Percentiles rank a stretch among this genome's conserved stretches.
Conservation (phyloP, 2,888 invertebrate species). For the Drosophila ezoana region DNA sequence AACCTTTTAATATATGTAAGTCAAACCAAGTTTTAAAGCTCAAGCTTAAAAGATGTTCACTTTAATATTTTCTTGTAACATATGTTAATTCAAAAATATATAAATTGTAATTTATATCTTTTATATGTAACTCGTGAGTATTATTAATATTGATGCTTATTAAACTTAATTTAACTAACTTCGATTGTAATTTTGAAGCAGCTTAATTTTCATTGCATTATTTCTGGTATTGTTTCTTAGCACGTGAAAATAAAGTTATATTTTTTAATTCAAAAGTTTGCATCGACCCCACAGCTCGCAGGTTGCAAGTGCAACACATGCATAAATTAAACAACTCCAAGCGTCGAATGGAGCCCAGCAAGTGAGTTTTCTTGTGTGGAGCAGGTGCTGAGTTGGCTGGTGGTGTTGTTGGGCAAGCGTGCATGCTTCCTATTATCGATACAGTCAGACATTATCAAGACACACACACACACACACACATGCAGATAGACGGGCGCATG, state of each 20-base stretch:
- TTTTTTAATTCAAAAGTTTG: slow-evolving; percentile 17
- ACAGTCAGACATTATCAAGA: slow-evolving; percentile 67
- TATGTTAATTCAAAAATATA: too few species aligned
- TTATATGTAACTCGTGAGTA: too few species aligned
- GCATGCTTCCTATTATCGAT: slow-evolving; percentile 73
- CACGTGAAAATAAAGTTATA: too few species aligned
- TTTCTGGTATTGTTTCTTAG: too few species aligned
- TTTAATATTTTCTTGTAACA: too few species aligned
- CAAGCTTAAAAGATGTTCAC: too few species aligned
- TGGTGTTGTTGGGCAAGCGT: slow-evolving; percentile 45
- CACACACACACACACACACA: slow-evolving; percentile 11
- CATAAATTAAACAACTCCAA: slow-evolving; percentile 69
- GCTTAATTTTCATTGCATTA: neutral
- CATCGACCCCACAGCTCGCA: slow-evolving; percentile 40
- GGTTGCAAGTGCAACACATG: slow-evolving; percentile 58
- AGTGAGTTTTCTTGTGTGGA: slow-evolving; percentile 19
- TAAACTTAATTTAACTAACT: too few species aligned
- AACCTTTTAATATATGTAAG: too few species aligned
- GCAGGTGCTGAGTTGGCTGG: slow-evolving; percentile 11
- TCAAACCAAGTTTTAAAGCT: too few species aligned
- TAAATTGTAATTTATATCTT: too few species aligned
- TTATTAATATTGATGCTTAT: too few species aligned
- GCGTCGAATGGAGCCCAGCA: slow-evolving; percentile 25
- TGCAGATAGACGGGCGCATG: slow-evolving; percentile 44
- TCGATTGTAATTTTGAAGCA: too few species aligned